These are phyloP conservation scores for Amphilophus citrinellus DNA, from an alignment of 2,113 vertebrate species.

Conservation along the genomic window DNA sequence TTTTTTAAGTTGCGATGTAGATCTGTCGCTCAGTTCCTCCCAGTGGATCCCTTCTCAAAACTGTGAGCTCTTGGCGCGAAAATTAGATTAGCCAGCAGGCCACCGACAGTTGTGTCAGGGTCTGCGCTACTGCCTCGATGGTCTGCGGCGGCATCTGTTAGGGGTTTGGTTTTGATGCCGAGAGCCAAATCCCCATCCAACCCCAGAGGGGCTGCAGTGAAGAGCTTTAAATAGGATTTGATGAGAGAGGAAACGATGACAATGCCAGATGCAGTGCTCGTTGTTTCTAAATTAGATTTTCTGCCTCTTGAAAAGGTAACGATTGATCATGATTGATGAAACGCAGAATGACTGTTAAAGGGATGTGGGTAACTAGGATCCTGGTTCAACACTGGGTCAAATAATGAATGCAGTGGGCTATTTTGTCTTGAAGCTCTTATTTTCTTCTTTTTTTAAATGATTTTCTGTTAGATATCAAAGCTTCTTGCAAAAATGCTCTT, in stretches of 20 bases:
- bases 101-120: constrained; percentile 8
- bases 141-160: constrained; percentile 44
- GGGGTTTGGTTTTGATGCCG: constrained; percentile 25
- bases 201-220: constrained; percentile 10
- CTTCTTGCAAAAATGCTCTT: neutral
- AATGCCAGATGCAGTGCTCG: neutral
- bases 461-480: too few relatives aligned
- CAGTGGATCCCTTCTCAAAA: neutral
- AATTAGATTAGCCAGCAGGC: constrained; percentile 43
- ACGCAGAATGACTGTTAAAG: neutral
- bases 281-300: neutral
- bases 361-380: neutral
- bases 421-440: neutral
- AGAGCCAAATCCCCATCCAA: constrained; percentile 26
- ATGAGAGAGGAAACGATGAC: neutral
- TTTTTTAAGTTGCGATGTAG: neutral
- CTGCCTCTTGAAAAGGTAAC: neutral
- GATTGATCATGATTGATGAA: neutral
- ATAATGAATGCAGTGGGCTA: neutral
- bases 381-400: neutral
- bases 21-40: neutral
- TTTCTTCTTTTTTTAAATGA: too few relatives aligned
- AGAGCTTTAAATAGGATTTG: constrained; percentile 41
- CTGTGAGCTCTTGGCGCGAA: neutral
- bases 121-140: neutral